Base-by-base conservation (phyloP, 2,113 vertebrate genomes). In the Plotosus lineatus region DNA sequence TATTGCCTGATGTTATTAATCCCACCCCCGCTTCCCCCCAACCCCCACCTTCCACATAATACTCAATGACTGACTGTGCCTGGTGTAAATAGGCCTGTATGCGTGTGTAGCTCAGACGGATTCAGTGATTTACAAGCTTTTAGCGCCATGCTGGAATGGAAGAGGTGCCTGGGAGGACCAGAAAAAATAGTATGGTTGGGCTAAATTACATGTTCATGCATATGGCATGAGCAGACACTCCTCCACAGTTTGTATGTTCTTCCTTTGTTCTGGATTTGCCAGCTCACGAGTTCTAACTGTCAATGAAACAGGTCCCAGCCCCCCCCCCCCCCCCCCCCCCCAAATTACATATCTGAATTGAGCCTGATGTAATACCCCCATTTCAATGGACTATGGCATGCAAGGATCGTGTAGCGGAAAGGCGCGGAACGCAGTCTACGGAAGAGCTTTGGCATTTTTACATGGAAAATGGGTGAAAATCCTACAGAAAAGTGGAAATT, bases 41-140 rank as follows among this genome's bases (percentile, higher is more conserved):
- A 46, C 44, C 12, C 38, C 8, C 44, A 82, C 66, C 44, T 74
- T 81, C 74, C 40, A 63, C 58, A 23, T 23, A 74, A 81, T 87
- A 84, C 80, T 90, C 86, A 84, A 87, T 80, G 86, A 87, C 88
- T 89, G 91, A 82, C 88, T 89, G 92, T 76, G 80, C 79, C 89
- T 79, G 73, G 53, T 61, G 85, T 89, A 93, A 94, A 90, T 88
- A 90, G 85, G 82, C 84, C 85, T 84, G 92, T 82, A 84, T 85
- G 86, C 90, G 85, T 74, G 85, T 53, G 80, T 84, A 85, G 86
- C 38, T 48, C 33, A 88, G 91, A 90, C 84, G 88, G 90, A 91
- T 91, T 91, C 80, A 31, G 87, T 93, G 89, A 93, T 92, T 89
- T 92, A 93, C 78, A 86, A 86, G 89, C 87, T 87, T 50, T 90